Percentiles rank a stretch among this genome's conserved stretches.
These are phyloP conservation scores for Crenuchus spilurus DNA, from an alignment of 2,797 vertebrate species.

Conservation along the genomic window DNA sequence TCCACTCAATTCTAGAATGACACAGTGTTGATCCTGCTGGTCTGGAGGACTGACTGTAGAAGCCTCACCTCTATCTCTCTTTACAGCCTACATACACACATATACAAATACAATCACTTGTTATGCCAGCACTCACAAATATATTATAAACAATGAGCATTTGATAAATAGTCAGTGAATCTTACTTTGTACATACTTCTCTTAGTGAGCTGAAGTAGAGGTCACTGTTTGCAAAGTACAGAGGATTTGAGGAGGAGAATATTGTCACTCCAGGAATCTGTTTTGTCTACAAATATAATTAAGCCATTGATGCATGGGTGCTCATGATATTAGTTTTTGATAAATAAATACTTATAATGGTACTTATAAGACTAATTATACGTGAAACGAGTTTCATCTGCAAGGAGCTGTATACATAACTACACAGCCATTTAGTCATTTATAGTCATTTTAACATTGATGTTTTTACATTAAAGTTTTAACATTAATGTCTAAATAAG, in stretches of 20 bases:
- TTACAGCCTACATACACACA: slow-evolving; percentile 14
- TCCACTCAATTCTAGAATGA: slow-evolving; percentile 81
- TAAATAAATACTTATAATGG: neutral
- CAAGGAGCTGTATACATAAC: too few relatives aligned
- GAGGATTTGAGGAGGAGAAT: slow-evolving; percentile 79
- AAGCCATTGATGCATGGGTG: neutral
- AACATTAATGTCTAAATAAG: too few relatives aligned
- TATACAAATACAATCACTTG: neutral
- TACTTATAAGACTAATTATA: neutral
- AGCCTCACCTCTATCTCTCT: slow-evolving; percentile 42
- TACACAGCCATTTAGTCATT: too few relatives aligned
- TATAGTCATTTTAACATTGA: too few relatives aligned
- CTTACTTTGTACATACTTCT: slow-evolving; percentile 60
- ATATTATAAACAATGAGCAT: neutral
- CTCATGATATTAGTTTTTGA: too few relatives aligned
- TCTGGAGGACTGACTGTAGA: slow-evolving; percentile 48
- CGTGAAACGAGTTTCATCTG: neutral
- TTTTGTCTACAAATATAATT: slow-evolving; percentile 70
- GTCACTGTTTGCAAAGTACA: slow-evolving; percentile 87
- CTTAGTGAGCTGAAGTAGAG: slow-evolving; percentile 76
- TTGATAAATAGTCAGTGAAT: too few relatives aligned
- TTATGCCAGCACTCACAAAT: too few relatives aligned
- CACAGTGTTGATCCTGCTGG: slow-evolving; percentile 63
- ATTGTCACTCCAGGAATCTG: slow-evolving; percentile 84
- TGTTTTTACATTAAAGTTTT: too few relatives aligned